These are phyloP conservation scores for Puntigrus tetrazona DNA, from an alignment of 2,113 vertebrate genomes.

Conservation along the genomic window DNA sequence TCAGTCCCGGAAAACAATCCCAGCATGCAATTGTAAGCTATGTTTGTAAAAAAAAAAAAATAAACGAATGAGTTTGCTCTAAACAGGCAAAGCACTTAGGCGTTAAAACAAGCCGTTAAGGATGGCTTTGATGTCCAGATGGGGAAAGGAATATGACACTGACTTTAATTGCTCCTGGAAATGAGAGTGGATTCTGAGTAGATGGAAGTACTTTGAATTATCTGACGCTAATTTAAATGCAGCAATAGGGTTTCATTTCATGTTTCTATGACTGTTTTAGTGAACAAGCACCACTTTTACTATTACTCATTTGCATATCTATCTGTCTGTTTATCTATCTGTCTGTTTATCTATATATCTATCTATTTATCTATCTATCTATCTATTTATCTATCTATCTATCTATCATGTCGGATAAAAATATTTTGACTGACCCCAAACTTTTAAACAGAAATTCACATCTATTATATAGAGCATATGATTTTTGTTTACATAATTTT, in stretches of 20 bases:
- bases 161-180: constrained; percentile 38
- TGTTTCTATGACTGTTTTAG: background rate
- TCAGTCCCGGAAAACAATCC: constrained; percentile 6
- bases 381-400: background rate
- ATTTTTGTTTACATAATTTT: background rate
- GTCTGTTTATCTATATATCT: background rate
- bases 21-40: constrained; percentile 31
- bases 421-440: background rate
- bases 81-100: constrained; percentile 29
- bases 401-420: too few species aligned
- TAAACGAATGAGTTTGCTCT: constrained; percentile 8
- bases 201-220: constrained; percentile 26
- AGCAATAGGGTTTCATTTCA: background rate
- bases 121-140: constrained; percentile 37
- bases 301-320: background rate
- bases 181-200: constrained; percentile 30
- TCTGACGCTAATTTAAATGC: constrained; percentile 33
- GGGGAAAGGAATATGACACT: constrained; percentile 20
- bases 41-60: constrained; percentile 4
- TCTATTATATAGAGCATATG: background rate
- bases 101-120: constrained; percentile 30
- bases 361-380: background rate
- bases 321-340: background rate
- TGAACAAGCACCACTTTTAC: background rate
- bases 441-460: background rate